phyloP scores from a whole-genome alignment of 1,140 invertebrate genomes.

The Drosophila lacteicornis region DNA sequence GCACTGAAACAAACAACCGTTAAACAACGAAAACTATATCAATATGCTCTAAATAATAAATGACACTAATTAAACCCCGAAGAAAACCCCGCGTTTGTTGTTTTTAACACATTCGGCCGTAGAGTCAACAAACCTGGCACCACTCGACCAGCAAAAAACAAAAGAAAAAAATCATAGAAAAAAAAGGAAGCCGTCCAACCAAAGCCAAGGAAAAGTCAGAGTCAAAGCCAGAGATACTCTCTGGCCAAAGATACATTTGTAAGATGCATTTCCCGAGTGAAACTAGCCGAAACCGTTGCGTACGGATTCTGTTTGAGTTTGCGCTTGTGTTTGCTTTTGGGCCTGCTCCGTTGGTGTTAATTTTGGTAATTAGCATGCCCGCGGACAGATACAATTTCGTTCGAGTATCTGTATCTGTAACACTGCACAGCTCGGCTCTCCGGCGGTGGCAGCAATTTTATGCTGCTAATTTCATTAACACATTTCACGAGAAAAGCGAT shows the following conservation, averaged over 20 bases:
- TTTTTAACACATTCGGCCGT: conserved; percentile 76
- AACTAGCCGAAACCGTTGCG: conserved; percentile 74
- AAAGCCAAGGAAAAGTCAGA: conserved; percentile 56
- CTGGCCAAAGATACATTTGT: conserved; percentile 25
- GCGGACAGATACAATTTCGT: conserved; percentile 68
- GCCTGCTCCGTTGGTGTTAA: conserved; percentile 71
- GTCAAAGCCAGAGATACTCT: conserved; percentile 28
- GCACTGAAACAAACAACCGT: conserved; percentile 76
- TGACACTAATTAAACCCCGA: conserved; percentile 83
- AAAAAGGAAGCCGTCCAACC: conserved; percentile 26
- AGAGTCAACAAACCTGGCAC: conserved; percentile 39
- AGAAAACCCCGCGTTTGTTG: conserved; percentile 67
- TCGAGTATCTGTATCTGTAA: conserved; percentile 69
- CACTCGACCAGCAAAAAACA: conserved; percentile 23
- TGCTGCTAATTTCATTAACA: conserved; percentile 85
- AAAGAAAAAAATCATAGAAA: conserved; percentile 11
- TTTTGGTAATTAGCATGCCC: conserved; percentile 81
- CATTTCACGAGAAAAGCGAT: conserved; percentile 63
- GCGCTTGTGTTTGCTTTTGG: conserved; percentile 18
- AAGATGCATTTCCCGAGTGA: conserved; percentile 66
- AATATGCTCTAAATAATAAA: conserved; percentile 85
- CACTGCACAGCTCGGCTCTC: conserved; percentile 42
- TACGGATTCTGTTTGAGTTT: conserved; percentile 36
- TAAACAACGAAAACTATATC: conserved; percentile 83
- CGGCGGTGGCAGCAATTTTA: conserved; percentile 64